A percentile compares a stretch with the other conserved stretches of the same genome.
Conservation (phyloP, 2,797 vertebrate species). For the Tokudaia muenninki region DNA sequence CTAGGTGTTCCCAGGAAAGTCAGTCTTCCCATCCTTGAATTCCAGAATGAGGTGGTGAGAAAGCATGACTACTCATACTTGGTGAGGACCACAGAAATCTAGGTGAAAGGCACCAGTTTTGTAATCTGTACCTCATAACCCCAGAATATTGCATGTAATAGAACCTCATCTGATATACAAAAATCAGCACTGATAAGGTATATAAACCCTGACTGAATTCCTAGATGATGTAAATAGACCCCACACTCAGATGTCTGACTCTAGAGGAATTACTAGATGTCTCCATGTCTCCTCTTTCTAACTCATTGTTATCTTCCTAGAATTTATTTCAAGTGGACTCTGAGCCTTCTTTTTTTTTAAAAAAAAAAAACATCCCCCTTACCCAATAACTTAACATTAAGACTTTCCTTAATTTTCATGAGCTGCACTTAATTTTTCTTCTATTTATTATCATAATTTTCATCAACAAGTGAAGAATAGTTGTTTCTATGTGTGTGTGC, state of each 20-base stretch:
- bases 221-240: background rate
- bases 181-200: background rate
- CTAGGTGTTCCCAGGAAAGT: background rate
- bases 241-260: background rate
- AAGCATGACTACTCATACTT: no score
- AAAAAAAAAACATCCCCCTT: background rate
- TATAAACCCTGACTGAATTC: background rate
- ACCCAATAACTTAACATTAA: background rate
- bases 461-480: no score
- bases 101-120: background rate
- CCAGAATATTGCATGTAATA: background rate
- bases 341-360: background rate
- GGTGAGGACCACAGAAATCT: background rate
- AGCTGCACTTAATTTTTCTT: background rate
- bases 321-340: background rate
- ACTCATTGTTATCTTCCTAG: background rate
- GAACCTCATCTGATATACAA: background rate
- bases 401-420: background rate
- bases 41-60: background rate
- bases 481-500: rapidly evolving
- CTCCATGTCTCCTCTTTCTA: background rate
- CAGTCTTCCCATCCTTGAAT: background rate
- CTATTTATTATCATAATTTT: background rate
- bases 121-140: background rate
- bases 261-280: background rate